Percentiles rank a stretch among this genome's conserved stretches.
Evolutionary conservation across 2,888 invertebrate genomes (phyloP).

Genomic region (Drosophila siamana): DNA sequence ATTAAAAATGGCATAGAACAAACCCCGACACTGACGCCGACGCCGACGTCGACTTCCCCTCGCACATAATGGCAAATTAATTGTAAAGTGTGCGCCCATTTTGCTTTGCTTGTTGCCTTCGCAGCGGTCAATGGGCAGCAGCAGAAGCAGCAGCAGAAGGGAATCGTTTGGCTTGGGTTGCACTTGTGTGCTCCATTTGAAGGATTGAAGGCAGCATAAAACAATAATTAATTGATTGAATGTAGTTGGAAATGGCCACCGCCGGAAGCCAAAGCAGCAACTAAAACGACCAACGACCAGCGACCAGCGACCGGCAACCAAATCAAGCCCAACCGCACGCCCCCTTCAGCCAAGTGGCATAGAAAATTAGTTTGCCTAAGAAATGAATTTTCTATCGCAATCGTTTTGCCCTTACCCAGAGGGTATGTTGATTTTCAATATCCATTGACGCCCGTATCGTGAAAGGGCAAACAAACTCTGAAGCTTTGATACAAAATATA

Average conservation of each 20-base stretch:
- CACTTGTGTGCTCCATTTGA: slow-evolving; percentile 51
- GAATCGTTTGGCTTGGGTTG: background rate
- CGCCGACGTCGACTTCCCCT: slow-evolving; percentile 3
- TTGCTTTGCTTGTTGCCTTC: slow-evolving; percentile 75
- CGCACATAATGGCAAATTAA: slow-evolving; percentile 75
- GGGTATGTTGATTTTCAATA: slow-evolving; percentile 27
- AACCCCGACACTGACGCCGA: slow-evolving; percentile 4
- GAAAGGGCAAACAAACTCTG: slow-evolving; percentile 8
- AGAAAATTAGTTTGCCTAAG: slow-evolving; percentile 76
- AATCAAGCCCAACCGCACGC: slow-evolving; percentile 24
- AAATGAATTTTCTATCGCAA: slow-evolving; percentile 58
- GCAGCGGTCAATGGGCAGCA: slow-evolving; percentile 21
- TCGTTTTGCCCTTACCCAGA: slow-evolving; percentile 13
- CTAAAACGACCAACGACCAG: background rate
- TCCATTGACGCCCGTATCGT: background rate
- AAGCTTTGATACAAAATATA: background rate
- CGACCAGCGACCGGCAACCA: slow-evolving; percentile 8
- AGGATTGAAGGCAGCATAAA: slow-evolving; percentile 73
- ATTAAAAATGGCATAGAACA: slow-evolving; percentile 63
- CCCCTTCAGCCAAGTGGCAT: slow-evolving; percentile 66
- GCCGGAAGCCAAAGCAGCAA: slow-evolving; percentile 27
- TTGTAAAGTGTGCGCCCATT: slow-evolving; percentile 76
- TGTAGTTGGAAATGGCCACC: slow-evolving; percentile 48
- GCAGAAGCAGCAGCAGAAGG: too few relatives aligned
- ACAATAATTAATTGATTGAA: slow-evolving; percentile 82